Base-by-base conservation (phyloP, 1,140 invertebrate species). In the Conus betulinus region DNA sequence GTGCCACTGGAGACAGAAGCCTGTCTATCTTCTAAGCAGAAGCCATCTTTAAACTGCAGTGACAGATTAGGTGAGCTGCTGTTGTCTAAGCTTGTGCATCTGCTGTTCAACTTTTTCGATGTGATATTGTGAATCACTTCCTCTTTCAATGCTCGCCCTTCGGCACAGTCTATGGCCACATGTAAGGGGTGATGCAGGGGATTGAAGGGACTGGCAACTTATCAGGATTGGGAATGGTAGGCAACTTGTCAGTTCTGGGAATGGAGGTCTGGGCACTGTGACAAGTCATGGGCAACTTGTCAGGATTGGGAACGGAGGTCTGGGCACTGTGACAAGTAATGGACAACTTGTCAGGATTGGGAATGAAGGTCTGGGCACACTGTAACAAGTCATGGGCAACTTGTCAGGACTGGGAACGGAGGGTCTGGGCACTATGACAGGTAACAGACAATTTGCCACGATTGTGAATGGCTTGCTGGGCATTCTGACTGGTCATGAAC, bases 151-250 rank as follows among this genome's bases (percentile, higher is more conserved):
- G 39, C 15, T 25, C 23, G 6, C 25, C 79, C 79, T 20, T 81
- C 51, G 15, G 23, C 7, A 51, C 79, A 39, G 39, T 81, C 79
- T 6, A 51, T 81, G 39, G 20, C 25, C 10, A 81, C 51, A 23
- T 81, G 79, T 4, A 81, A 51, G 52, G 79, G 79, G 17, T 53
- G 79, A 51, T 81, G 10, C 79, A 81, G 8, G 79, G 79, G 23
- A 81, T 53, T 15, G 79, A 52, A 13, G 39, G 79, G 51, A 51
- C 53, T 7, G 79, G 79, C 7, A 81, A 51, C 15, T 53, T 81
- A 13, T 81, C 79, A 53, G 79, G 79, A 51, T 53, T 17, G 5
- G 79, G 79, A 51, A 81, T 81, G 79, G 79, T 60, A 60, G 57
- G 57, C 39, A 39, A 39, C 39, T 39, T 39, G 39, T 39, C 39